A percentile compares a stretch with the other conserved stretches of the same genome.
Evolutionary conservation across 2,113 vertebrate genomes (phyloP).

Genomic region (Megaceryle maxima): DNA sequence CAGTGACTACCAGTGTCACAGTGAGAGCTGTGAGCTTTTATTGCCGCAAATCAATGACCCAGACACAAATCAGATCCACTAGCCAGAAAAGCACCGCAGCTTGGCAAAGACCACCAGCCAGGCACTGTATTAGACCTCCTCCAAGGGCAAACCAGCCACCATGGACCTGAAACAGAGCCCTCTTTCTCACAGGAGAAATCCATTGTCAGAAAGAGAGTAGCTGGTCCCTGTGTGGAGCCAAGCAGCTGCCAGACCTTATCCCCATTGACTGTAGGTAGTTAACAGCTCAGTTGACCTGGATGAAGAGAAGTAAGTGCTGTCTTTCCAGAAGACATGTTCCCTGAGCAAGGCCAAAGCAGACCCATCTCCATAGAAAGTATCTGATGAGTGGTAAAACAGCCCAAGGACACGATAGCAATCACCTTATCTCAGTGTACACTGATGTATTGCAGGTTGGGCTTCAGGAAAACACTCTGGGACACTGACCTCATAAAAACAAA

Average conservation of each 20-base stretch:
- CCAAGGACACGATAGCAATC: neutral
- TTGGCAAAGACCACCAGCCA: neutral
- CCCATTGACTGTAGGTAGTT: neutral
- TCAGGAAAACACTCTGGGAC: neutral
- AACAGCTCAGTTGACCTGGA: neutral
- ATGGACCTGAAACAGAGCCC: neutral
- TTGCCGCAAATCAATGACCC: neutral
- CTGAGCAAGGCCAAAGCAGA: neutral
- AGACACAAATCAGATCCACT: neutral
- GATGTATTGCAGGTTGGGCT: neutral
- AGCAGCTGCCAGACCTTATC: neutral
- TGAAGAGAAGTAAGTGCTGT: neutral
- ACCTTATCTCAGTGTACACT: neutral
- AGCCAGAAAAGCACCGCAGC: neutral
- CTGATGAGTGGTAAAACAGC: neutral
- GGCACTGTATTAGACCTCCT: fast-evolving
- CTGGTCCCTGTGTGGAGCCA: neutral
- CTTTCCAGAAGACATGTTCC: neutral
- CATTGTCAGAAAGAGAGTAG: neutral
- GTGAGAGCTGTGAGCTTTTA: neutral
- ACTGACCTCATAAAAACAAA: neutral
- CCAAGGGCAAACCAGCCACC: neutral
- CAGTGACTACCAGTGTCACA: neutral
- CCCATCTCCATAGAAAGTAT: neutral
- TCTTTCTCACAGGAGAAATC: neutral